These are phyloP conservation scores for Halocynthia aurantium DNA, from an alignment of 23 tunicate species.

Conservation along the genomic window DNA sequence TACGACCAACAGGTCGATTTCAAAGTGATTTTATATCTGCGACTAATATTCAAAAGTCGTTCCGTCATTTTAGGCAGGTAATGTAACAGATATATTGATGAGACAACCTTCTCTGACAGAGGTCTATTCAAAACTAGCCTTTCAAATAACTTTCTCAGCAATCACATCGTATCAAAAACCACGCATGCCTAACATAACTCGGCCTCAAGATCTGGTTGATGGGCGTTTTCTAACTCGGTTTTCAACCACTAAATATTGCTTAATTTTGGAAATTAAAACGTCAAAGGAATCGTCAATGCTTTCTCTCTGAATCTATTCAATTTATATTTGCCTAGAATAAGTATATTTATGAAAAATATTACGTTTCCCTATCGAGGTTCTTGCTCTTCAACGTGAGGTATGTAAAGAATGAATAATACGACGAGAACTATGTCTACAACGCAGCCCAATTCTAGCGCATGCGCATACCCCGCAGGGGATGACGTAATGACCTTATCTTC, in stretches of 20 bases:
- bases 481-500: slow-evolving; percentile 58
- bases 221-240: slow-evolving; percentile 14
- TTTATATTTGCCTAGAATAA: not conserved
- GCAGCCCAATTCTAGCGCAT: slow-evolving; percentile 70
- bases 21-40: no score
- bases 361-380: slow-evolving; percentile 1
- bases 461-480: slow-evolving; percentile 58
- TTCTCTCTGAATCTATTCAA: slow-evolving; percentile 1
- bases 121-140: no score
- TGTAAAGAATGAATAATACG: slow-evolving; percentile 80
- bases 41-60: no score
- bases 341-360: slow-evolving; percentile 22
- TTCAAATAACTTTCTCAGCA: no score
- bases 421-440: slow-evolving; percentile 70
- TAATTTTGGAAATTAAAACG: slow-evolving; percentile 11
- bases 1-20: no score
- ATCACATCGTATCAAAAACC: slow-evolving; percentile 25
- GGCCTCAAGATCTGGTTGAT: slow-evolving; percentile 6
- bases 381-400: slow-evolving; percentile 43
- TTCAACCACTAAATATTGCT: slow-evolving; percentile 6
- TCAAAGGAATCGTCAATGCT: slow-evolving; percentile 28
- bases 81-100: no score
- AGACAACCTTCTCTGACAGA: no score
- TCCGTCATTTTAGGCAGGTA: no score
- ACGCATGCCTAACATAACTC: slow-evolving; percentile 92